Percentiles rank a stretch among this genome's conserved stretches.
phyloP scores from a whole-genome alignment of 2,113 vertebrate species.

The Alethe castanea region DNA sequence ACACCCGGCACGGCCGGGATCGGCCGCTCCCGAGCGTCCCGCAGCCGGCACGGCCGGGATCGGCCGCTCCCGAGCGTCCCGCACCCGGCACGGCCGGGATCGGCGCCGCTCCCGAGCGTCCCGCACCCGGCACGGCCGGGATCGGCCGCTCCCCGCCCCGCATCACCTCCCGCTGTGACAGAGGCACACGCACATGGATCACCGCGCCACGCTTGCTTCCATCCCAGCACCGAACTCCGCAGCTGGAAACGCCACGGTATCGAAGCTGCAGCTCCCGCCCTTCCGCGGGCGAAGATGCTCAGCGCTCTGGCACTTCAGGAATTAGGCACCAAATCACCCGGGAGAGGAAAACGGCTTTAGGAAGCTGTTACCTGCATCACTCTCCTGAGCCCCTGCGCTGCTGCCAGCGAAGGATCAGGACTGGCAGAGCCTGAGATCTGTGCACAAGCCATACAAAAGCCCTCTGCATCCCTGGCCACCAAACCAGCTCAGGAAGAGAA shows the following conservation, averaged over 20 bases:
- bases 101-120: background rate
- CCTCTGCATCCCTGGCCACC: background rate
- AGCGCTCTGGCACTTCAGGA: fast-evolving
- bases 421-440: background rate
- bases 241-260: fast-evolving
- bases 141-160: background rate
- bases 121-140: fast-evolving
- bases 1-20: too few species aligned
- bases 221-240: fast-evolving
- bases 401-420: background rate
- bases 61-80: too few species aligned
- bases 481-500: background rate
- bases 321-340: background rate
- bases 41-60: fast-evolving
- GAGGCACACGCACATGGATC: background rate
- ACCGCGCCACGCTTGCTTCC: background rate
- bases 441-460: background rate
- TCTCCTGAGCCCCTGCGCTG: fast-evolving
- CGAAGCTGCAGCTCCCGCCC: background rate
- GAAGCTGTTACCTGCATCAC: background rate
- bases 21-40: background rate
- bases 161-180: fast-evolving
- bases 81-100: too few species aligned
- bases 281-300: background rate
- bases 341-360: background rate